A percentile compares a stretch with the other conserved stretches of the same genome.
Conservation (phyloP, 1,140 invertebrate genomes). For the Dufourea novaeangliae region DNA sequence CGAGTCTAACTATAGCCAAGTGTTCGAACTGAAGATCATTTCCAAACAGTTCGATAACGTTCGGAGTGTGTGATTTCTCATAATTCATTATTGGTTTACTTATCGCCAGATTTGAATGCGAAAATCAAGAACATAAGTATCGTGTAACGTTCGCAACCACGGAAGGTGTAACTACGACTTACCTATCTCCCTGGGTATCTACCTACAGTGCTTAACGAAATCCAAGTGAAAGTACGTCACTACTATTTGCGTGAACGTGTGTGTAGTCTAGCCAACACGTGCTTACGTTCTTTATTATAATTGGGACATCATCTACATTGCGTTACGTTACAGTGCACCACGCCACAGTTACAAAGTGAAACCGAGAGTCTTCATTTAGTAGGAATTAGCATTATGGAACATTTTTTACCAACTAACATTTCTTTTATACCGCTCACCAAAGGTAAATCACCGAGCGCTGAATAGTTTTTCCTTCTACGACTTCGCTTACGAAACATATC, state of each 20-base stretch:
- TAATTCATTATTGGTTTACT: neutral
- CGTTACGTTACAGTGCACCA: constrained; percentile 40
- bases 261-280: constrained; percentile 33
- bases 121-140: neutral
- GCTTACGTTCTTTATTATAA: constrained; percentile 53
- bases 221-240: constrained; percentile 64
- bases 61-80: neutral
- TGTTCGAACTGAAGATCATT: too few species aligned
- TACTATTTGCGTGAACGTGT: constrained; percentile 50
- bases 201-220: constrained; percentile 44
- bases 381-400: constrained; percentile 7
- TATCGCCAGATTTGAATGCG: neutral
- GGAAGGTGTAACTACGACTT: constrained; percentile 13
- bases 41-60: too few species aligned
- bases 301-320: constrained; percentile 58
- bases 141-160: neutral
- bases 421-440: neutral
- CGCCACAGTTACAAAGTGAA: constrained; percentile 23
- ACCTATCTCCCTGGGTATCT: constrained; percentile 32
- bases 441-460: neutral
- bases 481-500: constrained; percentile 14
- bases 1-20: too few species aligned
- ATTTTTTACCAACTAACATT: constrained; percentile 35
- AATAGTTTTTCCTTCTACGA: neutral
- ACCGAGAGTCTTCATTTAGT: constrained; percentile 17